Evolutionary conservation across 2,113 vertebrate genomes (phyloP).

Genomic region (Hippocampus comes): DNA sequence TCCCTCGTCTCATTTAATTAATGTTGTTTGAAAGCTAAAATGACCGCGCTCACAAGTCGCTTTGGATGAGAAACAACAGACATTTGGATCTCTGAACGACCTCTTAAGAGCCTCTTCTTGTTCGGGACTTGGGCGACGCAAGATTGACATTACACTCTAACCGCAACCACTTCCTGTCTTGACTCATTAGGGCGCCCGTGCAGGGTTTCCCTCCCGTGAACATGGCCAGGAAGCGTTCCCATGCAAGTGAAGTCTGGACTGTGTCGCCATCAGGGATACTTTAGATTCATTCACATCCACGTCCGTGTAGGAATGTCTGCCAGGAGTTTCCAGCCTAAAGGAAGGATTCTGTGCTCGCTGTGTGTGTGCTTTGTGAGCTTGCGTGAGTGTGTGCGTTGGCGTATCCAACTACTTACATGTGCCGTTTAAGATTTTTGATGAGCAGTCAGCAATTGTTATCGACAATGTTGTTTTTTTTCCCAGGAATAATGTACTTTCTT

Average conservation of each 20-base stretch:
- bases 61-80: background rate
- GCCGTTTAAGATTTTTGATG: constrained; percentile 4
- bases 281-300: constrained; percentile 15
- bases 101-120: background rate
- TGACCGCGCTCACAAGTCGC: constrained; percentile 8
- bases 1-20: background rate
- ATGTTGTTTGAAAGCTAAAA: constrained; percentile 21
- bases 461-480: background rate
- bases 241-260: constrained; percentile 15
- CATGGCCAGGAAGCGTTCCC: constrained; percentile 12
- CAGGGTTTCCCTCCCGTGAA: constrained; percentile 1
- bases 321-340: constrained; percentile 7
- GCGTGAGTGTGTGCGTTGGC: background rate
- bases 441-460: background rate
- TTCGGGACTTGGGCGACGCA: constrained; percentile 9
- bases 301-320: background rate
- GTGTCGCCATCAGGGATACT: constrained; percentile 25
- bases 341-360: background rate
- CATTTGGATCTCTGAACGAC: constrained; percentile 4
- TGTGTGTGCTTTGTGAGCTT: too few species aligned
- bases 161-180: constrained; percentile 35
- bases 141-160: constrained; percentile 15
- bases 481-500: background rate
- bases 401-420: background rate
- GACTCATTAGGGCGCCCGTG: constrained; percentile 19